Base-by-base conservation (phyloP, 2,888 invertebrate genomes). In the Meloe dianella region DNA sequence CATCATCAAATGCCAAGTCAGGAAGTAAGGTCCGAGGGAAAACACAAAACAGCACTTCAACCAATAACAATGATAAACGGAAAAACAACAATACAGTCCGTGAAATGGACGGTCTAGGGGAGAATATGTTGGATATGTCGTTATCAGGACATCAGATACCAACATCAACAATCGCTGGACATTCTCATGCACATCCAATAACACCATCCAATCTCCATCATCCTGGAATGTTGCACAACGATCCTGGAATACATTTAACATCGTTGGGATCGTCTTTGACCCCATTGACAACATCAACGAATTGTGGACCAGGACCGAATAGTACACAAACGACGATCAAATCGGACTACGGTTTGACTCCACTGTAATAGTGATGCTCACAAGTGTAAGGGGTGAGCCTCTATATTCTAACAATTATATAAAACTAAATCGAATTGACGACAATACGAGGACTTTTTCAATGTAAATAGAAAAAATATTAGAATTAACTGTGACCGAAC, bases 281-380 rank as follows among this genome's bases (percentile, higher is more conserved):
- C 8, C 87, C 89, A 12, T 84, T 87, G 29, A 85, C 87, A 27
- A 85, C 87, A 61, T 83, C 87, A 27, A 85, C 87, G 8, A 86
- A 87, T 17, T 88, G 88, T 75, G 84, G 83, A 59, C 86, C 88
- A 1, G 85, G 88, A 12, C 84, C 85, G 35, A 85, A 85, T 54
- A 83, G 84, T 65, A 78, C 85, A 20, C 87, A 88, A 73, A 85
- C 89, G 71, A 86, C 90, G 79, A 92, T 93, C 79, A 94, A 94
- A 85, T 92, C 93, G 76, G 94, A 95, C 85, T 95, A 95, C 82
- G 95, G 93, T 83, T 89, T 95, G 79, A 95, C 94, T 82, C 90
- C 93, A 63, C 87, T 90, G 83, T 90, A 90, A 88, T 67, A 71
- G 57, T 62, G 58, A 24, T 41, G 60, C 57, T 59, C 61, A 29